phyloP scores from a whole-genome alignment of 2,113 vertebrate species.

The Dinomys branickii region DNA sequence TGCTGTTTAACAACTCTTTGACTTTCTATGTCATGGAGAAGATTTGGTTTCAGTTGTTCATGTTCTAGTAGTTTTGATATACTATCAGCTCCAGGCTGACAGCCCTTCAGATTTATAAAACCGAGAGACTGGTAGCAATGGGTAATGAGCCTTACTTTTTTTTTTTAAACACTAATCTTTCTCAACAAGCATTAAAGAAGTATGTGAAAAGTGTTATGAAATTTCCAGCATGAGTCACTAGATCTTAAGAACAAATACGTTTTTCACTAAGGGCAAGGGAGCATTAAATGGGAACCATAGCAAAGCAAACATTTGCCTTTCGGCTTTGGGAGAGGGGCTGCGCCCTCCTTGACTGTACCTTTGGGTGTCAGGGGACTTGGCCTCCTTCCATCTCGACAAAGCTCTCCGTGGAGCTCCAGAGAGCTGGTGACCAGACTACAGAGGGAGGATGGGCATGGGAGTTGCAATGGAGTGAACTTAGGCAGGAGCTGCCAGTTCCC shows the following conservation, averaged over 20 bases:
- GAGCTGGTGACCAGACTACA: neutral
- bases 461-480: neutral
- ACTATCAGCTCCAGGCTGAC: neutral
- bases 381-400: neutral
- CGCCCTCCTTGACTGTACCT: neutral
- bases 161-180: neutral
- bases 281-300: neutral
- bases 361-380: neutral
- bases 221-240: neutral
- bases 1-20: neutral
- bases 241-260: neutral
- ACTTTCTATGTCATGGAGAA: neutral
- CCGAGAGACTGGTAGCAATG: neutral
- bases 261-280: neutral
- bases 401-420: neutral
- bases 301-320: neutral
- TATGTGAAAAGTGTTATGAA: constrained; percentile 20
- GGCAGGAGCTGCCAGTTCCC: neutral
- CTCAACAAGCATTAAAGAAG: neutral
- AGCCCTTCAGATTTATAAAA: neutral
- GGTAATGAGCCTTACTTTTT: neutral
- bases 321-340: neutral
- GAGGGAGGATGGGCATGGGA: neutral
- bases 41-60: neutral
- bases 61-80: neutral